phyloP scores from a whole-genome alignment of 2,797 vertebrate species.

The Florisuga fusca region DNA sequence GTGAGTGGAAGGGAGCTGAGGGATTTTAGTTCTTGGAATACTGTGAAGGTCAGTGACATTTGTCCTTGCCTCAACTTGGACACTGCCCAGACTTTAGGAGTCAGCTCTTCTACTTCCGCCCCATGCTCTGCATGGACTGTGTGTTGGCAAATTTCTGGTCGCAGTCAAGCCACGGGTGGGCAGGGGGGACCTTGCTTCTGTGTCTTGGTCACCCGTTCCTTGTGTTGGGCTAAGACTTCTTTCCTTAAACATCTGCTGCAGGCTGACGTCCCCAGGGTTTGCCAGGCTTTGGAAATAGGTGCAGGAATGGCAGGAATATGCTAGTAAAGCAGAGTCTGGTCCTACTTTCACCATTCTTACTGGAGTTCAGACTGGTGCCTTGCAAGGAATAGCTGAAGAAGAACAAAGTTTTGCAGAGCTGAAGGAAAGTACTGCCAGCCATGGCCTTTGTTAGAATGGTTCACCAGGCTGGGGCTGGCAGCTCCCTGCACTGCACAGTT shows the following conservation, averaged over 20 bases:
- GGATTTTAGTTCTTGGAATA: slow-evolving; percentile 24
- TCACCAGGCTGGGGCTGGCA: background rate
- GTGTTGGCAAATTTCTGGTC: fast-evolving
- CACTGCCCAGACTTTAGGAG: background rate
- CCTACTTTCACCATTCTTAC: fast-evolving
- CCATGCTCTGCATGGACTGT: fast-evolving
- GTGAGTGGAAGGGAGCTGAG: background rate
- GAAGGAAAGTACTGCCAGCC: background rate
- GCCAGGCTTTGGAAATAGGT: background rate
- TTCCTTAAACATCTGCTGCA: background rate
- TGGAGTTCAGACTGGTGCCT: background rate
- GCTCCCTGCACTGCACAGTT: background rate
- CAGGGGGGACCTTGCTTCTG: background rate
- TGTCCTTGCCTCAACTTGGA: slow-evolving; percentile 15
- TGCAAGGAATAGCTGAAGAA: background rate
- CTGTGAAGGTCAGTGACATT: background rate
- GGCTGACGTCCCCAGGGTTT: background rate
- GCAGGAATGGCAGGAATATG: background rate
- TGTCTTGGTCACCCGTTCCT: background rate
- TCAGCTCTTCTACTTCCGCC: background rate
- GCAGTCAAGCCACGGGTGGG: fast-evolving
- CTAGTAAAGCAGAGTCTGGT: background rate
- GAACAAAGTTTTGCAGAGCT: background rate
- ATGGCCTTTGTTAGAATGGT: background rate
- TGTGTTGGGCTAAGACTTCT: background rate